Evolutionary conservation across 2,797 vertebrate genomes (phyloP), one percentile per base, ranked within the genome.

Genomic region (Paramormyrops hopkinsi): DNA sequence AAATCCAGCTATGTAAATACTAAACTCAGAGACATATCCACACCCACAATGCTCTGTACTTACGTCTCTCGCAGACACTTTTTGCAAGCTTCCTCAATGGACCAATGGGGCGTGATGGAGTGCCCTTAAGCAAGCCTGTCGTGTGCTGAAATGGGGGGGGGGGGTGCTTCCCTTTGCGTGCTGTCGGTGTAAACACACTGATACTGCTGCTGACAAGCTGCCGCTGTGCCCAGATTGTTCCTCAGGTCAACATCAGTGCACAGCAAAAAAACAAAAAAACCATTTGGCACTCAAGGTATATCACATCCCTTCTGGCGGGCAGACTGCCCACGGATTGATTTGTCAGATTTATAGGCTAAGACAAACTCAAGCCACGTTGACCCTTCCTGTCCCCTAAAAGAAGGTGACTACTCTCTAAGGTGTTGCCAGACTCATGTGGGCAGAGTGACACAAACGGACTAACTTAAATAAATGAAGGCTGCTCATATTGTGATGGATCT

Each of bases 1-100:
- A 53, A 85, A 65, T 9, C 44, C 84, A 73, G 44, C 5, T 89
- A 84, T 87, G 86, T 87, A 87, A 87, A 87, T 59, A 87, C 33
- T 44, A 19, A 37, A 37, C 37, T 87, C 44, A 41, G 56, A 41
- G 7, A 89, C 46, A 65, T 56, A 73, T 37, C 22, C 56, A 48
- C 8, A 44, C 37, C 41, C 37, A 33, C 76, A 65, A 54, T 54
- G 29, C 54, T 59, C 51, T 59, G 37, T 87, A 56, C 33, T 62
- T 44, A 56, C 4, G 11, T 87, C 53, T 59, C 86, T 41, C 37
- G 14, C 53, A 19, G 54, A 22, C 79, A 65, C 51, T 29, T 33
- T 48, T 50, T 84, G 53, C 84, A 33, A 51, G 25, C 84, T 11
- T 86, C 50, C 51, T 86, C 84, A 17, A 37, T 86, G 84, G 48